phyloP scores from a whole-genome alignment of 2,888 invertebrate species.

The Ariolimax columbianus region DNA sequence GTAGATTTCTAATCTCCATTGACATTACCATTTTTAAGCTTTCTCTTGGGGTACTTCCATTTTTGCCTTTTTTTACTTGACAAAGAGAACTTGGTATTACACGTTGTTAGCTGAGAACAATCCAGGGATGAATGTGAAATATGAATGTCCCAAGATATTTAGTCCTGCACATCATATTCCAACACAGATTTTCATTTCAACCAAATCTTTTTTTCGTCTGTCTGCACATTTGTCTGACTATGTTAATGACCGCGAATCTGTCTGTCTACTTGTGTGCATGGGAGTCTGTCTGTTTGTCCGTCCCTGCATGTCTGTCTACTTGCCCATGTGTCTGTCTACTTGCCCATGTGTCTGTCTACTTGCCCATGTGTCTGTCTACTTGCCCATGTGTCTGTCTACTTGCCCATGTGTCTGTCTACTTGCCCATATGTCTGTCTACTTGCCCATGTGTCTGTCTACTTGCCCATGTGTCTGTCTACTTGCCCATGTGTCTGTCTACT shows the following conservation, averaged over 20 bases:
- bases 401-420: no score
- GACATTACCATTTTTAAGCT: background rate
- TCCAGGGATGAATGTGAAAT: background rate
- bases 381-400: no score
- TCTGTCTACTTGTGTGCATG: background rate
- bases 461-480: no score
- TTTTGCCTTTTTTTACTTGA: background rate
- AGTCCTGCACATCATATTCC: background rate
- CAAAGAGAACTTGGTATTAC: background rate
- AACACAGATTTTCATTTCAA: background rate
- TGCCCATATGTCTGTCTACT: no score
- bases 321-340: background rate
- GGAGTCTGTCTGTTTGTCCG: background rate
- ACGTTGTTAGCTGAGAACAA: background rate
- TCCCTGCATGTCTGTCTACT: background rate
- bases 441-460: no score
- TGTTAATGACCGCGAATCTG: background rate
- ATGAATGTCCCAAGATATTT: background rate
- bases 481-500: no score
- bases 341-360: background rate
- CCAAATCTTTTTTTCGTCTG: no score
- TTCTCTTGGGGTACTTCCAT: background rate
- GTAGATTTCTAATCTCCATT: background rate
- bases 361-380: no score
- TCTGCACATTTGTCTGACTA: background rate